phyloP scores from a whole-genome alignment of 2,888 invertebrate species.

The Torymus texanus region DNA sequence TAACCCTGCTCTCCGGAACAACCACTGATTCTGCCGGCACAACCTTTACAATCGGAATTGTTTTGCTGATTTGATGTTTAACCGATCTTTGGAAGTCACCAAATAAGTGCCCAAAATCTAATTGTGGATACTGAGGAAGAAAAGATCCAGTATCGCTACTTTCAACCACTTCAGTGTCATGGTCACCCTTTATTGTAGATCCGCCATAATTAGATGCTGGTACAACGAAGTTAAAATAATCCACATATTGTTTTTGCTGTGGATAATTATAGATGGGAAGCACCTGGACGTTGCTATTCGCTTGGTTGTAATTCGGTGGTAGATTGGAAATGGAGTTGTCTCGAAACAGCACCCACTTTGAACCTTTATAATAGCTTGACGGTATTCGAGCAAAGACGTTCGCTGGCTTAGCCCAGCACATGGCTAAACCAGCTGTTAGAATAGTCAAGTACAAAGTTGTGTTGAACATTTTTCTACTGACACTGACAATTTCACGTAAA shows the following conservation, averaged over 20 bases:
- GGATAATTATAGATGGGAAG: conserved; percentile 12
- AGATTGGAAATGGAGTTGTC: conserved; percentile 30
- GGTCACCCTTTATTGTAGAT: too few relatives aligned
- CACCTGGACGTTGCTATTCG: conserved; percentile 41
- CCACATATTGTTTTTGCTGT: neutral
- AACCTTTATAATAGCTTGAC: conserved; percentile 51
- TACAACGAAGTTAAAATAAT: too few relatives aligned
- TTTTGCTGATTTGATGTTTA: too few relatives aligned
- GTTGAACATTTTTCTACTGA: neutral
- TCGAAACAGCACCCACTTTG: conserved; percentile 55
- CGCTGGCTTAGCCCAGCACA: conserved; percentile 16
- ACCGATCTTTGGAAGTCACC: too few relatives aligned
- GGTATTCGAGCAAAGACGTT: conserved; percentile 45
- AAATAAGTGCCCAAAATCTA: too few relatives aligned
- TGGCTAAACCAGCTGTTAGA: conserved; percentile 4
- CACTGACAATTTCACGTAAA: too few relatives aligned
- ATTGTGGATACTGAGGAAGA: too few relatives aligned
- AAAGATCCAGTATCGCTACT: too few relatives aligned
- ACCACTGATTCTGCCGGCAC: neutral
- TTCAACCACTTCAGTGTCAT: too few relatives aligned
- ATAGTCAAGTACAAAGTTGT: conserved; percentile 14
- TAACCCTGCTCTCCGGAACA: neutral
- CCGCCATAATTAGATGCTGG: too few relatives aligned
- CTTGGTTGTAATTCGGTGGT: conserved; percentile 28
- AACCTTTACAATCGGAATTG: too few relatives aligned